Conservation (phyloP, 2,797 vertebrate genomes). For the Rhynchonycteris naso region DNA sequence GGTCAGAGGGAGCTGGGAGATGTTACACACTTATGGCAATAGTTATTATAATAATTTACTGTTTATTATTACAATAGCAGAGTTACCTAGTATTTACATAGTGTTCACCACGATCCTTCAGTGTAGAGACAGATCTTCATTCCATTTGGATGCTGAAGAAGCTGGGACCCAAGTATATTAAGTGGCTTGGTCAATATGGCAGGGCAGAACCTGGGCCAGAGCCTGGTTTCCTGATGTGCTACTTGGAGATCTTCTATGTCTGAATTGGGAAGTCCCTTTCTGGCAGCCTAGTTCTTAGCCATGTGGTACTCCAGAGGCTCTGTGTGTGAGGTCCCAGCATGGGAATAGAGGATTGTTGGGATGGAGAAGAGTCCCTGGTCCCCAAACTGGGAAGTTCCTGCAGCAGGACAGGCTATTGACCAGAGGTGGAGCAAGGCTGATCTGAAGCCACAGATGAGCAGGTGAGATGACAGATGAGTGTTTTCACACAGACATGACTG, state of each 20-base stretch:
- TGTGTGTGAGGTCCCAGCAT: background rate
- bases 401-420: background rate
- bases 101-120: background rate
- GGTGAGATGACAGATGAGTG: background rate
- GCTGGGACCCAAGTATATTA: background rate
- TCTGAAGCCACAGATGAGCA: background rate
- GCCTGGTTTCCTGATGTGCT: background rate
- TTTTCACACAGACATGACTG: background rate
- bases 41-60: background rate
- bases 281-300: background rate
- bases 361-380: background rate
- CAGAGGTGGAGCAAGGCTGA: background rate
- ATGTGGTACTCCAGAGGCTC: background rate
- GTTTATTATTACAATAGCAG: background rate
- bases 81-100: background rate
- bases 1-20: background rate
- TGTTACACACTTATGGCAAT: background rate
- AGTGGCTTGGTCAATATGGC: background rate
- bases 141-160: background rate
- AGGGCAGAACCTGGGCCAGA: background rate
- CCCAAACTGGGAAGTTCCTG: rapidly evolving
- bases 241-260: background rate
- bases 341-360: background rate
- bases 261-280: background rate
- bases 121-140: background rate